Base-by-base conservation (phyloP, 2,797 vertebrate species). In the Miichthys miiuy region DNA sequence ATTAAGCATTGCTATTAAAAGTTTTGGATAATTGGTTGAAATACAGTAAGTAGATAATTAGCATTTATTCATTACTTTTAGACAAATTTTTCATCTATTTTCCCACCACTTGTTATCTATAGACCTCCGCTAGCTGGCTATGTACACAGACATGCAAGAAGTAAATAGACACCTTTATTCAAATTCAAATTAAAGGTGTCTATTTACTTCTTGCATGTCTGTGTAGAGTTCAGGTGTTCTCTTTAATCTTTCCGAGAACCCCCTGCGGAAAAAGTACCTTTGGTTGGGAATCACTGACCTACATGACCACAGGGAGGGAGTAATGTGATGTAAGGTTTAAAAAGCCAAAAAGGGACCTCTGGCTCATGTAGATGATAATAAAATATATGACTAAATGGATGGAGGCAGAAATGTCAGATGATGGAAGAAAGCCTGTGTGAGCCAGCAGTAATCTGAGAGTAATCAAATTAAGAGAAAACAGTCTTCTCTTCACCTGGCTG, bases 391-490 rank as follows among this genome's bases (percentile, higher is more conserved):
- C 62, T 63, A 20, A 56, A 67, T 46, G 27, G 30, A 73, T 21
- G 38, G 16, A 51, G 16, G 27, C 3, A 62, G 52, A 57, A 48
- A 23, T 47, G 44, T n/a, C 14, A 75, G 42, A 70, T 25, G 44
- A 56, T 38, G 67, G 30, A 50, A 62, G n/a, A n/a, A 52, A 57
- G 12, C n/a, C 54, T 70, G 20, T 23, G 14, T 51, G 34, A 77
- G 58, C 48, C 62, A 65, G 50, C 64, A 67, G 47, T 72, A 57
- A 71, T 84, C 21, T 52, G 44, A 54, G 27, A 68, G 68, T 69
- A 85, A 89, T 74, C 56, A 78, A 47, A 72, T 44, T 27, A 72
- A 30, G 47, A 82, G 64, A 70, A 75, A 78, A 70, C 64, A 68
- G 44, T 23, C 47, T 44, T 50, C 2, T 42, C 50, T 21, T 73